Evolutionary conservation across 2,113 vertebrate species (phyloP), one percentile per base, ranked within the genome.

Genomic region (Peromyscus leucopus): DNA sequence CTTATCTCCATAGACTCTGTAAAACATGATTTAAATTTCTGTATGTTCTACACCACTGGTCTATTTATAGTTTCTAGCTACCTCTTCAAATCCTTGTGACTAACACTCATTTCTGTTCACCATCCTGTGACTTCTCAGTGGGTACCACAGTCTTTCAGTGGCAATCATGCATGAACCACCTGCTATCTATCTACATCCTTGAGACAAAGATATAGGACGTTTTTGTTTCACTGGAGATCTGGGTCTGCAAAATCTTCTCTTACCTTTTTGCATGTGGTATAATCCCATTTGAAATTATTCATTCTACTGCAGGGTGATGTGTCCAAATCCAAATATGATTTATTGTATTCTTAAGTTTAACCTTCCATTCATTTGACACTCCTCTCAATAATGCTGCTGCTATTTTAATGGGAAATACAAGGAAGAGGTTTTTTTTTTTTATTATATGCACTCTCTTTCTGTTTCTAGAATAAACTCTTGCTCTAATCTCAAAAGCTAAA

Each of bases 331-430:
- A 75, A 57, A 78, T 89, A 33, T 48, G n/a, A 89, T 16, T 11
- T 63, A 71, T 39, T n/a, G 42, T 15, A 76, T 89, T 21, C 17
- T 31, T 92, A 24, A 19, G 24, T 74, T 90, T 78, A 95, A 79
- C 7, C 22, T 16, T 90, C 78, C 39, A 91, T 24, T 93, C 39
- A 75, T 33, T 69, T 87, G 5, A 24, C 48, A 75, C 6, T 48
- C 4, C 69, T 97, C 63, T 89, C 39, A 75, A 26, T 21, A 88
- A 84, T 89, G 16, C 17, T 83, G 21, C 80, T n/a, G 33, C 12
- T 69, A 85, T 69, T 87, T 57, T 91, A 42, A 28, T 51, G 57
- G 46, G 33, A 95, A 97, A 85, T 55, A 63, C 21, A 93, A 90
- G 5, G 33, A 82, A 84, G 33, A 4, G 4, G 1, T 51, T 51